Conservation (phyloP, 2,797 vertebrate species). For the Ctenopoma kingsleyae region DNA sequence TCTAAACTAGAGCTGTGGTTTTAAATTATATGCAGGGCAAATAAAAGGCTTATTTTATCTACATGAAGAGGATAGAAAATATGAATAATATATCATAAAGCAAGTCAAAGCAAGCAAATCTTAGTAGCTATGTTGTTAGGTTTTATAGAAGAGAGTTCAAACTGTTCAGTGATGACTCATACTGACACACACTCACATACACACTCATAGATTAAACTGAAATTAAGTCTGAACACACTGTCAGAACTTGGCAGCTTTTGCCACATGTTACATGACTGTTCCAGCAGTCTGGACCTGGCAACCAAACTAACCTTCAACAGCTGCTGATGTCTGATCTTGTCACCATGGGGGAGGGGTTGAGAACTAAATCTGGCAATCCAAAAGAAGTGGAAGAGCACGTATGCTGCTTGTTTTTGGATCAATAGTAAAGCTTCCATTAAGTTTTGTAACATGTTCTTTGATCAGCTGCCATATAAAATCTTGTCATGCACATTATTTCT, state of each 20-base stretch:
- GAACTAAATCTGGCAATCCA: conserved; percentile 44
- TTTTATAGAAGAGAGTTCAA: conserved; percentile 1
- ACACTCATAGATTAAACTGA: conserved; percentile 5
- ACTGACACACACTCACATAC: conserved; percentile 11
- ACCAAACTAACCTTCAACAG: conserved; percentile 24
- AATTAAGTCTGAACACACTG: neutral
- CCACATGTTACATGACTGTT: conserved; percentile 12
- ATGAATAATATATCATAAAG: conserved; percentile 21
- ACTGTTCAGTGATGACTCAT: neutral
- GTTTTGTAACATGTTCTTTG: neutral
- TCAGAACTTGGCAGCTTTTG: conserved; percentile 14
- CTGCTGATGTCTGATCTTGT: conserved; percentile 44
- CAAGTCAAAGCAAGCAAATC: neutral
- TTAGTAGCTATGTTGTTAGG: neutral
- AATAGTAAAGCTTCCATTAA: neutral
- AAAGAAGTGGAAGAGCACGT: conserved; percentile 6
- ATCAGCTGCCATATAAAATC: neutral
- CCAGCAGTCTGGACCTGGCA: conserved; percentile 27
- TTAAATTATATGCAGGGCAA: neutral
- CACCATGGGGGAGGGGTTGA: conserved; percentile 11
- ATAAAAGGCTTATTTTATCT: neutral
- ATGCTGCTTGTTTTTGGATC: neutral
- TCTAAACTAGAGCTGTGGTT: neutral
- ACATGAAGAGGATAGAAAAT: conserved; percentile 2
- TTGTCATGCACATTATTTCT: neutral